Evolutionary conservation across 1,140 invertebrate species (phyloP).

Genomic region (Drosophila varians): DNA sequence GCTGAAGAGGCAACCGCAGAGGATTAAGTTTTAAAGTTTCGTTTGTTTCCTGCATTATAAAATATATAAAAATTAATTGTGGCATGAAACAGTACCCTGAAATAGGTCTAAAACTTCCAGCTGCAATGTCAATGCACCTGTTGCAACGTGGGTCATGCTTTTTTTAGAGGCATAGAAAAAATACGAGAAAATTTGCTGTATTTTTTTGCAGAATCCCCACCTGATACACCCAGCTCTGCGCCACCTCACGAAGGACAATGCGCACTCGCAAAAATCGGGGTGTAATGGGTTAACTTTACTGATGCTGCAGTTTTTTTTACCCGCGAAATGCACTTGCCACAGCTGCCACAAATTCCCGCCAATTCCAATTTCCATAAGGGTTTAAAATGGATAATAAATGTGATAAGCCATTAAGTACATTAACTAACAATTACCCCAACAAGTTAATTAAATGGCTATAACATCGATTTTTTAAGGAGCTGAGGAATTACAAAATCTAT

Average conservation of each 20-base stretch:
- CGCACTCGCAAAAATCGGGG: constrained; percentile 40
- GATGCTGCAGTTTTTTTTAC: constrained; percentile 35
- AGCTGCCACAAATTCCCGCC: constrained; percentile 37
- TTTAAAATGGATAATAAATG: constrained; percentile 16
- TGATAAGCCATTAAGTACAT: background rate
- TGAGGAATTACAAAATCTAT: background rate
- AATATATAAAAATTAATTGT: background rate
- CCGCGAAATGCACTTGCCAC: constrained; percentile 23
- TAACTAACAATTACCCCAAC: background rate
- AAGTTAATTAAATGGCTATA: background rate
- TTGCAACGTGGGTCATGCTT: constrained; percentile 45
- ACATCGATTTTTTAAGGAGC: background rate
- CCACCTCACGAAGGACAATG: constrained; percentile 20
- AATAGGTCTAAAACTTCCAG: too few relatives aligned
- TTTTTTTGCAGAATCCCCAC: constrained; percentile 18
- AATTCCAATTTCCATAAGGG: background rate
- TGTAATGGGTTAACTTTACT: background rate
- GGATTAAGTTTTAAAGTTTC: background rate
- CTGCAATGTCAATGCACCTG: too few relatives aligned
- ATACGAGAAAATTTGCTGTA: constrained; percentile 30
- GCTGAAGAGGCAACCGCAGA: background rate
- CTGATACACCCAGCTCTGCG: background rate
- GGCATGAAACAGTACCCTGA: too few relatives aligned
- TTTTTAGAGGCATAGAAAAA: constrained; percentile 52
- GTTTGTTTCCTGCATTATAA: background rate